These are phyloP conservation scores for Fukomys damarensis DNA, from an alignment of 2,113 vertebrate species.

Conservation along the genomic window DNA sequence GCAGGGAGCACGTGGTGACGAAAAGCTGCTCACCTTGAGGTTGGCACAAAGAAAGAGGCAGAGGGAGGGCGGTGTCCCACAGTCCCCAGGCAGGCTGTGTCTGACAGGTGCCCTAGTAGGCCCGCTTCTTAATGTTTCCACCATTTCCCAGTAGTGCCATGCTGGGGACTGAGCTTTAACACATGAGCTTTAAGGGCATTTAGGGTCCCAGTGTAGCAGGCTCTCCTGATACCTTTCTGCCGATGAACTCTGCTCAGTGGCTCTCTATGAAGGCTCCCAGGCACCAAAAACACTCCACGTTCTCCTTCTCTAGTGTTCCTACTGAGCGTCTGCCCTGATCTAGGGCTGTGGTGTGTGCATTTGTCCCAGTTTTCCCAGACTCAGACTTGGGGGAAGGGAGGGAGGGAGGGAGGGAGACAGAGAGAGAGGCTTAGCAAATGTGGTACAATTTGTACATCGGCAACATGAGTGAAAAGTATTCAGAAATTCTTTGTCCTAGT, in stretches of 20 bases:
- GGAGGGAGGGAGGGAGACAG: too few species aligned
- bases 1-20: background rate
- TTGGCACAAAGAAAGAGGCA: too few species aligned
- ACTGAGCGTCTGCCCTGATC: background rate
- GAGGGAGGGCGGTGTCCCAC: background rate
- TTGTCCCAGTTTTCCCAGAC: too few species aligned
- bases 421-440: background rate
- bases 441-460: background rate
- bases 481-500: background rate
- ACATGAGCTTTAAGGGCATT: too few species aligned
- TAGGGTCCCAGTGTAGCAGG: background rate
- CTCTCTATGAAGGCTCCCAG: background rate
- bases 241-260: background rate
- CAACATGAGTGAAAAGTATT: background rate
- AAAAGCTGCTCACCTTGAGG: background rate
- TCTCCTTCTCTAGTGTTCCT: background rate
- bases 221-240: too few species aligned
- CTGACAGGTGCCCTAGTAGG: background rate
- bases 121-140: background rate
- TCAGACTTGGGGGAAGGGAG: background rate
- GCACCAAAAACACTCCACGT: background rate
- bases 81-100: background rate
- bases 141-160: background rate
- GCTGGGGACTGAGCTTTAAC: background rate
- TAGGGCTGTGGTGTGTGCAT: accelerated